phyloP scores from a whole-genome alignment of 2,113 vertebrate species.

The Coryphaenoides rupestris region DNA sequence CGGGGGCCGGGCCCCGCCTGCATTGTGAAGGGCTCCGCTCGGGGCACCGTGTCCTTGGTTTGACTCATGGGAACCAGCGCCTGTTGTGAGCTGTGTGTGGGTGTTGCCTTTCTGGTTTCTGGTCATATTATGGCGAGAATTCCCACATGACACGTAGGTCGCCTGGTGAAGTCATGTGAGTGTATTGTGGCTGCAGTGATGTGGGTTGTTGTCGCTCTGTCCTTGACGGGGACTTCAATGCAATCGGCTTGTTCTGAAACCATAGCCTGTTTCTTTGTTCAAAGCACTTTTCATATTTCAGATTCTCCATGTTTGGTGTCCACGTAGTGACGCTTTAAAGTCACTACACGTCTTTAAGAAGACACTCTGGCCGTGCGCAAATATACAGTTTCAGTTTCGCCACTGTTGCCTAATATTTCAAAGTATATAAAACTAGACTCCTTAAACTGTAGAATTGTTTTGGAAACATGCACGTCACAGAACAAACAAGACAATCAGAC shows the following conservation, averaged over 20 bases:
- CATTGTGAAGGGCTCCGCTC: slow-evolving; percentile 39
- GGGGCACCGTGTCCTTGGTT: slow-evolving; percentile 53
- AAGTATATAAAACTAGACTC: no score
- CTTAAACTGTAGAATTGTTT: no score
- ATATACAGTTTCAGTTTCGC: no score
- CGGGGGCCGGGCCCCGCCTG: slow-evolving; percentile 11
- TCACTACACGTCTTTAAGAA: no score
- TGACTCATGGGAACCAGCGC: slow-evolving; percentile 60
- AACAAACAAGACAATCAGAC: no score
- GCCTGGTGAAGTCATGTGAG: slow-evolving; percentile 28
- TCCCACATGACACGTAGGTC: slow-evolving; percentile 27
- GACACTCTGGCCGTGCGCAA: no score
- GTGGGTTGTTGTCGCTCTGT: neutral
- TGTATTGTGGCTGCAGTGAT: slow-evolving; percentile 10
- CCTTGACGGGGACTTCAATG: no score
- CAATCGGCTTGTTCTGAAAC: slow-evolving; percentile 11
- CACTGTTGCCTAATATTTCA: no score
- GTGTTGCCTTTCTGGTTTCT: slow-evolving; percentile 47
- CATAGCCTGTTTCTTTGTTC: neutral
- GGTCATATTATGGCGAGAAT: slow-evolving; percentile 31
- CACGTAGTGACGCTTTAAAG: no score
- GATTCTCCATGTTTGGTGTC: no score
- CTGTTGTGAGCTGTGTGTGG: slow-evolving; percentile 23
- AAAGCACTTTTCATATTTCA: no score
- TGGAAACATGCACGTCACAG: no score